Evolutionary conservation across 2,888 invertebrate species (phyloP), one percentile per base, ranked within the genome.

Genomic region (Gryllus longicercus): DNA sequence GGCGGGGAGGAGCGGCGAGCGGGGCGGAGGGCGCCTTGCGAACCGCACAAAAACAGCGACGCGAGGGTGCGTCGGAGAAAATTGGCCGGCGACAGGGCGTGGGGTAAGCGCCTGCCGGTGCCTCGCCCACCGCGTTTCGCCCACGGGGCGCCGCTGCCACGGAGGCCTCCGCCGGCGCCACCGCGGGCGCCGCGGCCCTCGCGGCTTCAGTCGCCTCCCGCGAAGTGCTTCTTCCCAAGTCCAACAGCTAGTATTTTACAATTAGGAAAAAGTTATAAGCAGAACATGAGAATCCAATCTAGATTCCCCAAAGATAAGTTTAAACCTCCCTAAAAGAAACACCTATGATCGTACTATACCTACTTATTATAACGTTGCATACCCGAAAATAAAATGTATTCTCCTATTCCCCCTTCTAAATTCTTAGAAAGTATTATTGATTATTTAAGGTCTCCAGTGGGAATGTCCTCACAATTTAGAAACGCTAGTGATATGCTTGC

Each of bases 11-110:
- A n/a, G 63, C 14, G 63, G 63, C 14, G 63, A 63, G 63, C 63
- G 63, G 63, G n/a, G 63, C 63, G 63, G 63, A 63, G 63, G 63
- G 63, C 2, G 14, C 63, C n/a, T 14, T 63, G 63, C 63, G 63
- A 63, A 63, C 63, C 63, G 14, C 63, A 63, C 63, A 63, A 63
- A 63, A 63, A 63, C 63, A 63, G 63, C 63, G 63, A 12, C 63
- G 63, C 63, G 63, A 63, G 63, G 63, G 63, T 63, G 63, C 63
- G 63, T 63, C 63, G 14, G 63, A 63, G 63, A 63, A 63, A 63
- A 63, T 63, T 63, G 63, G 63, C 63, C 63, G 63, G 63, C 63
- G 63, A 63, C 63, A 63, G n/a, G 63, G n/a, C 63, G 63, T n/a
- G 16, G 16, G 63, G 16, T n/a, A 14, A 18, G 14, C 63, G 63